Percentiles rank a stretch among this genome's conserved stretches.
phyloP scores from a whole-genome alignment of 1,140 invertebrate genomes.

The Carposina sasakii region DNA sequence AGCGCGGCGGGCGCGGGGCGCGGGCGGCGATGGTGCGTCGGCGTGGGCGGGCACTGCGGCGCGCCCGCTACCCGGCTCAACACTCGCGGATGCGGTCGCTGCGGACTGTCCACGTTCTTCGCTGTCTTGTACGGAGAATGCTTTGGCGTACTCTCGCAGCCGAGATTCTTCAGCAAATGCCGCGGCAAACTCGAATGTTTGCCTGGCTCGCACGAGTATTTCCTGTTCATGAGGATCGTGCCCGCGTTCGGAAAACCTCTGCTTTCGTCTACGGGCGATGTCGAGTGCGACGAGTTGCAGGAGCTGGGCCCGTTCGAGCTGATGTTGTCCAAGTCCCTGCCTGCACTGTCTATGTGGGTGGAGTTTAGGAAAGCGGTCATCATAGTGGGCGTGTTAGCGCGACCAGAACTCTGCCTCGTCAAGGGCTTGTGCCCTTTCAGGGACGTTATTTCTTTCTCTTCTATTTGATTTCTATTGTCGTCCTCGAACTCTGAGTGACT shows the following conservation, averaged over 20 bases:
- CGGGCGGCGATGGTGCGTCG: constrained; percentile 82
- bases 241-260: constrained; percentile 50
- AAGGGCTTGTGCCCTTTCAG: constrained; percentile 75
- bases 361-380: constrained; percentile 72
- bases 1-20: constrained; percentile 64
- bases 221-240: constrained; percentile 58
- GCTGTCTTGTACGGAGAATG: constrained; percentile 44
- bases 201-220: constrained; percentile 61
- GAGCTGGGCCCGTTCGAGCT: constrained; percentile 53
- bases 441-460: constrained; percentile 69
- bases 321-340: constrained; percentile 40
- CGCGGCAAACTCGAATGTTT: constrained; percentile 65
- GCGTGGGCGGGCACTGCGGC: constrained; percentile 82
- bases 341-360: constrained; percentile 50
- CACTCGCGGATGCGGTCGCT: constrained; percentile 74
- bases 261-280: constrained; percentile 56
- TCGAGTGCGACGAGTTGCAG: constrained; percentile 59
- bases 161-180: constrained; percentile 58
- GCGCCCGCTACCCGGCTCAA: constrained; percentile 72
- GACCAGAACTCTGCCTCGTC: constrained; percentile 70
- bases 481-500: constrained; percentile 69
- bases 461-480: constrained; percentile 69
- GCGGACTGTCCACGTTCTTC: constrained; percentile 51
- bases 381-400: constrained; percentile 68
- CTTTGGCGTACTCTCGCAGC: constrained; percentile 59